Percentiles rank a stretch among this genome's conserved stretches.
Evolutionary conservation across 2,113 vertebrate species (phyloP).

Genomic region (Pristiophorus japonicus): DNA sequence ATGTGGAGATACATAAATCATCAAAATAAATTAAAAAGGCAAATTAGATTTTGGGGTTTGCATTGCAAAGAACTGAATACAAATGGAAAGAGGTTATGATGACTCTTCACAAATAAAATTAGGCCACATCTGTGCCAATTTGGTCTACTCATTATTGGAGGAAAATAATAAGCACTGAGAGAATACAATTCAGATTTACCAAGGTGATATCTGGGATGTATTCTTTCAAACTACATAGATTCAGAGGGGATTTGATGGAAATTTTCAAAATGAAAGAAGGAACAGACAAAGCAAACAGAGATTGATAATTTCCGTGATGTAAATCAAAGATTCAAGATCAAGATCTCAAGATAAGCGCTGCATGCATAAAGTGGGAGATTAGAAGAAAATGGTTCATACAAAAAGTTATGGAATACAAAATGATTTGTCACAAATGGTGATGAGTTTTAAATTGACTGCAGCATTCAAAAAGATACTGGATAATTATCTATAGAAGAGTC

Average conservation of each 20-base stretch:
- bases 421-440: neutral
- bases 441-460: conserved; percentile 11
- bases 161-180: neutral
- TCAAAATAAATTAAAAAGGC: neutral
- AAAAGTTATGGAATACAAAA: neutral
- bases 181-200: neutral
- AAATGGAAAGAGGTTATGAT: conserved; percentile 4
- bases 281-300: neutral
- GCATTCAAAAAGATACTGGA: neutral
- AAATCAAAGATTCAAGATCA: neutral
- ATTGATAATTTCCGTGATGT: neutral
- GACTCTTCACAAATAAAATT: neutral
- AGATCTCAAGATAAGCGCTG: neutral
- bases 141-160: neutral
- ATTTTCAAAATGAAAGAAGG: neutral
- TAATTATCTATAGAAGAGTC: neutral
- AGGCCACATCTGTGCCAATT: conserved; percentile 7
- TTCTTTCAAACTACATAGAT: neutral
- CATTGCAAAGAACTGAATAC: neutral
- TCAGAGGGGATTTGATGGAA: neutral
- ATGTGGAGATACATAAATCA: neutral
- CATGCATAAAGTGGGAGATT: neutral
- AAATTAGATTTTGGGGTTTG: neutral
- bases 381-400: neutral
- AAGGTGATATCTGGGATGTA: neutral